Evolutionary conservation across 2,888 invertebrate genomes (phyloP).

Genomic region (Phaedon cochleariae): DNA sequence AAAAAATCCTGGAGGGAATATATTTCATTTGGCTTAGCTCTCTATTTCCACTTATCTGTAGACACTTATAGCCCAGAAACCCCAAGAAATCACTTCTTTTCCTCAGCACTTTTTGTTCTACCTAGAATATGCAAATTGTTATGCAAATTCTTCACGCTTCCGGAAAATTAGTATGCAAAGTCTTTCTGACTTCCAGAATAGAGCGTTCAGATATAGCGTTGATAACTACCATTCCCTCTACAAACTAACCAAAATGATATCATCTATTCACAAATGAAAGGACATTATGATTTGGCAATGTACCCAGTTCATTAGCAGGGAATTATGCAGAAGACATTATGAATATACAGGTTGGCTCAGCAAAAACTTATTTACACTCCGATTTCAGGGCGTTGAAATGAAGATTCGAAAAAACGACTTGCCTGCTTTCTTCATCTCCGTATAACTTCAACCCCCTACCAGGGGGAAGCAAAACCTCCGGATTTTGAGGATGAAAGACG

Average conservation of each 20-base stretch:
- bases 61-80: too few species aligned
- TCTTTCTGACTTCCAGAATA: conserved; percentile 36
- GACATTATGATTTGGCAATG: conserved; percentile 25
- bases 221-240: conserved; percentile 53
- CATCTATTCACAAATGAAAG: conserved; percentile 51
- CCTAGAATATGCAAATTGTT: conserved; percentile 35
- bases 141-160: conserved; percentile 32
- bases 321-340: neutral
- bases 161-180: conserved; percentile 38
- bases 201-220: conserved; percentile 48
- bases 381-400: too few species aligned
- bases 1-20: too few species aligned
- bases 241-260: conserved; percentile 53
- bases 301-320: neutral
- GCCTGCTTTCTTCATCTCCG: too few species aligned
- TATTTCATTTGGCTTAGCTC: too few species aligned
- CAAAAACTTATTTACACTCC: too few species aligned
- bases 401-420: too few species aligned
- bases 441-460: too few species aligned
- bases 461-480: too few species aligned
- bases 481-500: too few species aligned
- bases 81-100: neutral
- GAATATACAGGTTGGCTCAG: too few species aligned
- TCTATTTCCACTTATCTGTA: too few species aligned
- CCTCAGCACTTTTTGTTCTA: neutral